Conservation (phyloP, 2,888 invertebrate genomes). For the Mesorhabditis spiculigera region DNA sequence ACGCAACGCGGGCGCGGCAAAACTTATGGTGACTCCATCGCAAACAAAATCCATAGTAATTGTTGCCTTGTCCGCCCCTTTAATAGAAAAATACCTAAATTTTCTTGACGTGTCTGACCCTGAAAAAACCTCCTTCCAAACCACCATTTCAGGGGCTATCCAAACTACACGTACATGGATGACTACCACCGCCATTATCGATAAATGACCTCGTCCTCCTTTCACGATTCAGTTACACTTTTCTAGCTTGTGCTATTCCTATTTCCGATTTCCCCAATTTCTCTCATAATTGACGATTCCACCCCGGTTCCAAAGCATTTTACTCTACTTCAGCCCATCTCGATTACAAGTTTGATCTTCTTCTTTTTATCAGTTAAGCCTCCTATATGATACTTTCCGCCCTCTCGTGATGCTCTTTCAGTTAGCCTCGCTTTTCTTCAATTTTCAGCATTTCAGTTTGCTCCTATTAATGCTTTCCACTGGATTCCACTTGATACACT, state of each 20-base stretch:
- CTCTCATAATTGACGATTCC: neutral
- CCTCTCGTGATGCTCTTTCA: no score
- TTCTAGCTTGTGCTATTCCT: neutral
- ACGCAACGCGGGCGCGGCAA: no score
- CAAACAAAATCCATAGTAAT: no score
- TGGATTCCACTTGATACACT: no score
- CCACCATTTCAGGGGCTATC: conserved; percentile 27
- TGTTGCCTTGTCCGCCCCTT: no score
- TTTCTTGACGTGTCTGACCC: neutral
- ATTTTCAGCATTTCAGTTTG: no score
- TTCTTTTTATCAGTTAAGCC: neutral
- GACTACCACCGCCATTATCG: conserved; percentile 40
- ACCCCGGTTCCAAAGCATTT: neutral
- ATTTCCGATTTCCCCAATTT: neutral
- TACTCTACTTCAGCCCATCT: neutral
- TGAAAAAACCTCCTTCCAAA: neutral
- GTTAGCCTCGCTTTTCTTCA: no score
- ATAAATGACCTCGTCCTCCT: conserved; percentile 14
- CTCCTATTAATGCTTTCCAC: no score
- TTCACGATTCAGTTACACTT: neutral
- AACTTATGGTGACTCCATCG: no score
- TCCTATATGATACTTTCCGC: no score
- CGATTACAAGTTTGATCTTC: neutral
- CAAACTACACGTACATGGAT: conserved; percentile 39
- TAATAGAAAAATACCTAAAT: no score